Conservation (phyloP, 1,140 invertebrate species). For the Bombus haemorrhoidalis region DNA sequence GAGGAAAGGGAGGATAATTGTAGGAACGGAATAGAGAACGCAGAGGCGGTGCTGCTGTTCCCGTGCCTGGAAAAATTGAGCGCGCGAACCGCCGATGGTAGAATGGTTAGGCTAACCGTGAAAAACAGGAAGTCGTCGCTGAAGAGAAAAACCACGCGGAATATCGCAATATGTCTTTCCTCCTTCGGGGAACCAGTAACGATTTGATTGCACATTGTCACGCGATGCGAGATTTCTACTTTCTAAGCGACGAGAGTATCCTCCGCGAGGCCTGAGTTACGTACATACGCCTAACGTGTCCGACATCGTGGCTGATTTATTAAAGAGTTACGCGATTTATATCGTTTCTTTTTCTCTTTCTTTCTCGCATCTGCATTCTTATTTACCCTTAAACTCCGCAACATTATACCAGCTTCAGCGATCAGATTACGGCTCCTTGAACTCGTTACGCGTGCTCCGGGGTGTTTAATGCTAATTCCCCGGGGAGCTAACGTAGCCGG, state of each 20-base stretch:
- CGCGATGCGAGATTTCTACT: constrained; percentile 52
- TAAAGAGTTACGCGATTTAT: constrained; percentile 29
- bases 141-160: not conserved
- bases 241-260: constrained; percentile 36
- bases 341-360: not conserved
- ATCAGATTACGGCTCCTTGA: constrained; percentile 53
- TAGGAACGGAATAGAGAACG: not conserved
- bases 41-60: not conserved
- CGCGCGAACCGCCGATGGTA: not conserved
- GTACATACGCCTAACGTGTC: not conserved
- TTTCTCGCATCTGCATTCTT: not conserved
- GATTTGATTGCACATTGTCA: constrained; percentile 54
- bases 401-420: constrained; percentile 36
- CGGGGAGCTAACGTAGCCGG: constrained; percentile 3
- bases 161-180: constrained; percentile 27
- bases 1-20: not conserved
- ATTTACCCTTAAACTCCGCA: not conserved
- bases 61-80: constrained; percentile 25
- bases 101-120: constrained; percentile 24
- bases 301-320: constrained; percentile 30
- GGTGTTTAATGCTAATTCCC: constrained; percentile 45
- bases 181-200: constrained; percentile 14
- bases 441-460: constrained; percentile 49
- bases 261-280: not conserved
- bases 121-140: constrained; percentile 32